Conservation (phyloP, 2,797 vertebrate genomes). For the Sebastes vulpes region DNA sequence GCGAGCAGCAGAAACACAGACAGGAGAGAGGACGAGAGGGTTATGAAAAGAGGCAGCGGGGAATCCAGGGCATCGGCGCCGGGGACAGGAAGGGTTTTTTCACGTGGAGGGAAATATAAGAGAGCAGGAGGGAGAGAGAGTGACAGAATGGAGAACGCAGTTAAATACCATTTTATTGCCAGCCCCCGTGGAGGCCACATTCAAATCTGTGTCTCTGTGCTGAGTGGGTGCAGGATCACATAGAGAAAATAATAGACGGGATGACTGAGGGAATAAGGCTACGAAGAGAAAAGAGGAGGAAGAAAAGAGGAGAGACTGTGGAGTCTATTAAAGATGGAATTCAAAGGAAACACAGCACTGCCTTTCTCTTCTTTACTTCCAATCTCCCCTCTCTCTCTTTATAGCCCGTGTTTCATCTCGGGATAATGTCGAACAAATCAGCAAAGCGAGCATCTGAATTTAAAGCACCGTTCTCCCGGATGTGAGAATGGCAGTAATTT, state of each 20-base stretch:
- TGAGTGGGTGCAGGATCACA: constrained; percentile 71
- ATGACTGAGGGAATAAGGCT: constrained; percentile 60
- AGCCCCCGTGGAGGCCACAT: constrained; percentile 73
- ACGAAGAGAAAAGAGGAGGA: constrained; percentile 37
- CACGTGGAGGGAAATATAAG: constrained; percentile 24
- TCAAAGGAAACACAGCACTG: constrained; percentile 71
- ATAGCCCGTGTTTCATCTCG: constrained; percentile 67
- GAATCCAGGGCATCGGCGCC: constrained; percentile 43
- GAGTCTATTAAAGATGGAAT: constrained; percentile 79
- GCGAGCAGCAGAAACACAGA: constrained; percentile 20
- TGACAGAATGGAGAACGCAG: constrained; percentile 51
- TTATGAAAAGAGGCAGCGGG: constrained; percentile 41
- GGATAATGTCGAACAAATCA: constrained; percentile 81
- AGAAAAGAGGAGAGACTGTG: constrained; percentile 47
- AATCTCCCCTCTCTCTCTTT: constrained; percentile 60
- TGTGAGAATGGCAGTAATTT: constrained; percentile 40
- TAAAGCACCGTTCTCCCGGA: constrained; percentile 45
- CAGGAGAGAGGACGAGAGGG: constrained; percentile 20
- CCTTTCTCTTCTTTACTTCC: constrained; percentile 58
- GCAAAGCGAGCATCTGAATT: constrained; percentile 67
- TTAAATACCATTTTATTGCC: constrained; percentile 83
- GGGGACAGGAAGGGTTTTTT: constrained; percentile 30
- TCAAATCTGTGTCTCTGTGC: constrained; percentile 63
- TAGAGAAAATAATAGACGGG: constrained; percentile 62
- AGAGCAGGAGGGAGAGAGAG: constrained; percentile 19